Evolutionary conservation across 1,140 invertebrate genomes (phyloP).

Genomic region (Macrobrachium rosenbergii): DNA sequence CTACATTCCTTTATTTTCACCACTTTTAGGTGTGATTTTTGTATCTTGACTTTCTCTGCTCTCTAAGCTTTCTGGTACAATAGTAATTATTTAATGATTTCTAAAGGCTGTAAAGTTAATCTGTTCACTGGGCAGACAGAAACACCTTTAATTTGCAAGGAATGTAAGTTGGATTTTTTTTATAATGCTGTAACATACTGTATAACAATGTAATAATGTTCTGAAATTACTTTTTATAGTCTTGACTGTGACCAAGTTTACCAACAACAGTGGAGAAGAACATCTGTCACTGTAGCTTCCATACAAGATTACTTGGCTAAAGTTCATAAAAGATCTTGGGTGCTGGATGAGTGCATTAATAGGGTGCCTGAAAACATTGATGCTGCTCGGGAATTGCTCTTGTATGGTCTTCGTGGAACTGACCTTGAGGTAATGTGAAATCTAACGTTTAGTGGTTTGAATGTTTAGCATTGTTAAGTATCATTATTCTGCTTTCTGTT

Average conservation of each 20-base stretch:
- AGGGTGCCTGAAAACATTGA: slow-evolving; percentile 81
- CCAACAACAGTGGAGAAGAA: slow-evolving; percentile 85
- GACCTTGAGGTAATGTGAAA: slow-evolving; percentile 73
- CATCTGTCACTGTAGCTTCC: slow-evolving; percentile 79
- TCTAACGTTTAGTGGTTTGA: too few species aligned
- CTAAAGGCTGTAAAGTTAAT: too few species aligned
- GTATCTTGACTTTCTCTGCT: too few species aligned
- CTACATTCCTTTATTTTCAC: too few species aligned
- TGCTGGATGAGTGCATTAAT: slow-evolving; percentile 84
- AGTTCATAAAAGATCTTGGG: slow-evolving; percentile 85
- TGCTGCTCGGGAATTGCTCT: slow-evolving; percentile 80
- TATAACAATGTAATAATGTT: background rate
- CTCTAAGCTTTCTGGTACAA: too few species aligned
- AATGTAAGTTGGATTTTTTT: too few species aligned
- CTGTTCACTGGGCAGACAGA: too few species aligned
- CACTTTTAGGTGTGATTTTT: too few species aligned
- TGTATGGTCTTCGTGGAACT: slow-evolving; percentile 81
- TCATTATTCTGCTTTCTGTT: too few species aligned
- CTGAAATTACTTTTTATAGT: slow-evolving; percentile 16
- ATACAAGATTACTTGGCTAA: slow-evolving; percentile 85
- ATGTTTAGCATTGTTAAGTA: too few species aligned
- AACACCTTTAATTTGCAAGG: too few species aligned
- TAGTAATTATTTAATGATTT: too few species aligned
- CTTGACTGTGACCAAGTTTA: slow-evolving; percentile 86
- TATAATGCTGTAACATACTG: background rate